Percentiles rank a stretch among this genome's conserved stretches.
Evolutionary conservation across 2,888 invertebrate species (phyloP).

Genomic region (Netelia inedita): DNA sequence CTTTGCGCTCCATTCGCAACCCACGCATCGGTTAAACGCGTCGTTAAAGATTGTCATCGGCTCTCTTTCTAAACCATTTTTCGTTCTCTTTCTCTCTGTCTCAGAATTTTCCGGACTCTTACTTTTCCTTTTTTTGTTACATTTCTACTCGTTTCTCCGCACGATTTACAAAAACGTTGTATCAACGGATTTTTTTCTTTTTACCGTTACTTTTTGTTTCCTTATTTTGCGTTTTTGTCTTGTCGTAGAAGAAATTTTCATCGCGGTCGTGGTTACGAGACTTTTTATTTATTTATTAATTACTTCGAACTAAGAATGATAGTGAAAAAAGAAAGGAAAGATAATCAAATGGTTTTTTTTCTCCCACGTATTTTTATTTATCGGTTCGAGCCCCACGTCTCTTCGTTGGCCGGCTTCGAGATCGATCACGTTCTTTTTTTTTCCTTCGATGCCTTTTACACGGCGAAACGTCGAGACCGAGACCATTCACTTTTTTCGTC

Average conservation of each 20-base stretch:
- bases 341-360: not conserved
- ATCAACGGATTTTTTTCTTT: not conserved
- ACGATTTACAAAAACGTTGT: not conserved
- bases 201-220: too few species aligned
- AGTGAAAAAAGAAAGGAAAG: not conserved
- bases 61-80: slow-evolving; percentile 47
- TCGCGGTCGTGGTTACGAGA: not conserved
- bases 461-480: slow-evolving; percentile 25
- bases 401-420: not conserved
- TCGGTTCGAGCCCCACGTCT: not conserved
- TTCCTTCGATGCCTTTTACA: slow-evolving; percentile 20
- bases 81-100: slow-evolving; percentile 37
- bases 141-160: not conserved
- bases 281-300: not conserved
- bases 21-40: slow-evolving; percentile 55
- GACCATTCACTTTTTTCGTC: not conserved
- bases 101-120: slow-evolving; percentile 19
- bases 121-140: slow-evolving; percentile 2
- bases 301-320: not conserved
- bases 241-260: too few species aligned
- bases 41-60: slow-evolving; percentile 70
- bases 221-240: too few species aligned
- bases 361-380: not conserved
- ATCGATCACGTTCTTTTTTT: slow-evolving; percentile 4
- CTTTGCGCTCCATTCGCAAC: slow-evolving; percentile 29